Conservation (phyloP, 2,888 invertebrate species). For the Drosophila cyrtoloma region DNA sequence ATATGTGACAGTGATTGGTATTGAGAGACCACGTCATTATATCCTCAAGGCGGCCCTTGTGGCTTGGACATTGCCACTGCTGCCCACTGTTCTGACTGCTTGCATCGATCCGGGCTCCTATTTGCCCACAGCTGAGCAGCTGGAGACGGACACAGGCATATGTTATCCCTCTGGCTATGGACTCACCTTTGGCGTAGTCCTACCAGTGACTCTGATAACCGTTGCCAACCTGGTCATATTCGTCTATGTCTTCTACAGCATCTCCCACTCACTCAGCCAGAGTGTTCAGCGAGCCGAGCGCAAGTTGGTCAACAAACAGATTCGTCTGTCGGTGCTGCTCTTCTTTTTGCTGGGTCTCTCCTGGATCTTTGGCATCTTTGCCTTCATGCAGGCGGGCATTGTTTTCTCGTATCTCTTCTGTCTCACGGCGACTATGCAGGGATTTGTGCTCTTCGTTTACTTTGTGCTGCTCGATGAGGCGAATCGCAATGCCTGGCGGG, state of each 20-base stretch:
- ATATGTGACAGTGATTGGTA: constrained; percentile 89
- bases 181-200: constrained; percentile 86
- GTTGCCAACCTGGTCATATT: constrained; percentile 87
- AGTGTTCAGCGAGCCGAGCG: constrained; percentile 79
- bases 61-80: constrained; percentile 88
- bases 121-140: constrained; percentile 77
- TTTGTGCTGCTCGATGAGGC: constrained; percentile 87
- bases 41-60: constrained; percentile 88
- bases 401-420: constrained; percentile 88
- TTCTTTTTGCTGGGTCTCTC: constrained; percentile 88
- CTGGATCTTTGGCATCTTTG: constrained; percentile 88
- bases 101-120: constrained; percentile 86
- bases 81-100: constrained; percentile 86
- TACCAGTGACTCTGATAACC: constrained; percentile 87
- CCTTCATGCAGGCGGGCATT: constrained; percentile 85
- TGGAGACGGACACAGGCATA: constrained; percentile 80
- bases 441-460: constrained; percentile 88
- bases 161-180: constrained; percentile 87
- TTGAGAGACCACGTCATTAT: constrained; percentile 87
- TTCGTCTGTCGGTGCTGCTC: constrained; percentile 87
- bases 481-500: constrained; percentile 78
- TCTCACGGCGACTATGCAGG: constrained; percentile 88
- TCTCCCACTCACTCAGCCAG: constrained; percentile 84
- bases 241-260: constrained; percentile 85
- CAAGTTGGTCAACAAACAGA: constrained; percentile 85